A percentile compares a stretch with the other conserved stretches of the same genome.
Evolutionary conservation across 2,888 invertebrate genomes (phyloP).

Genomic region (Biston stratarius): DNA sequence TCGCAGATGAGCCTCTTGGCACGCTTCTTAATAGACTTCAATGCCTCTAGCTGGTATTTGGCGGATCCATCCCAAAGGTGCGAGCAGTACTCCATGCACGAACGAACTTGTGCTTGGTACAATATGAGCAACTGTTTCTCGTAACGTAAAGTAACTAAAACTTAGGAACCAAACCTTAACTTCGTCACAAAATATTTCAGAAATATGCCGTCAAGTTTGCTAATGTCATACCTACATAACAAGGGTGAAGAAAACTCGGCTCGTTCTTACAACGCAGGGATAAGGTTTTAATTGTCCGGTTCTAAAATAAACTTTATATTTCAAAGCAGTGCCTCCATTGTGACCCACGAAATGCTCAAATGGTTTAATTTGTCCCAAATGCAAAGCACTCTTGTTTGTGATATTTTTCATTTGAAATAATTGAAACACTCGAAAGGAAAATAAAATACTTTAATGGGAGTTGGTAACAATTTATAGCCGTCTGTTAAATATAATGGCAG

Average conservation of each 20-base stretch:
- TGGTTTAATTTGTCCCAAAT: constrained; percentile 30
- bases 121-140: no score
- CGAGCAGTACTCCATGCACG: no score
- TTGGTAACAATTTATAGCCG: neutral
- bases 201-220: constrained; percentile 20
- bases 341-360: constrained; percentile 21
- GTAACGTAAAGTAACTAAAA: no score
- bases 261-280: neutral
- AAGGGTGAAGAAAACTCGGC: neutral
- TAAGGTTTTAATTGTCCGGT: neutral
- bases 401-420: constrained; percentile 25
- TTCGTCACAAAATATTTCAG: constrained; percentile 1
- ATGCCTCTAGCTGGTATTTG: no score
- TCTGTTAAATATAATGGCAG: neutral
- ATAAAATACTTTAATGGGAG: neutral
- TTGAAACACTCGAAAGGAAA: constrained; percentile 15
- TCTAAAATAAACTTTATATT: neutral
- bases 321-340: constrained; percentile 21
- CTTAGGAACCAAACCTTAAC: neutral
- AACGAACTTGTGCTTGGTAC: no score
- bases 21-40: no score
- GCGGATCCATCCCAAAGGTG: no score
- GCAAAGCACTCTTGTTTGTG: constrained; percentile 18
- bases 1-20: no score
- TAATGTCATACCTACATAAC: constrained; percentile 1